Conservation (phyloP, 2,888 invertebrate genomes). For the Idaea biselata region DNA sequence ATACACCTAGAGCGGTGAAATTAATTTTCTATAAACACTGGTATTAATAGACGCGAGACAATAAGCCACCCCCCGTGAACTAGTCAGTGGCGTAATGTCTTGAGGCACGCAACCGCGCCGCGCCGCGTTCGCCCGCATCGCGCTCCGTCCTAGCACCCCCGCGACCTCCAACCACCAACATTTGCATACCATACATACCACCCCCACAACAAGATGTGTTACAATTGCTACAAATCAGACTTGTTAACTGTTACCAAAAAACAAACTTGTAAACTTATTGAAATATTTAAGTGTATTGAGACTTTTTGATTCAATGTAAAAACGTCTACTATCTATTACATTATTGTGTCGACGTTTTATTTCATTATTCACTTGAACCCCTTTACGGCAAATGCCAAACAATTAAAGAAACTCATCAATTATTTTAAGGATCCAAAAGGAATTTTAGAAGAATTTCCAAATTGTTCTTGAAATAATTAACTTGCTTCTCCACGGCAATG, state of each 20-base stretch:
- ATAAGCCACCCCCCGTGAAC: constrained; percentile 69
- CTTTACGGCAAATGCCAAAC: constrained; percentile 10
- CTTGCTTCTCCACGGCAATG: constrained; percentile 57
- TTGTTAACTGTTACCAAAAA: constrained; percentile 14
- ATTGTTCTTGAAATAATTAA: constrained; percentile 63
- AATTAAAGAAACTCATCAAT: constrained; percentile 49
- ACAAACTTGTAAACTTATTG: constrained; percentile 8
- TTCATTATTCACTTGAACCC: background rate
- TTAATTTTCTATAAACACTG: constrained; percentile 69
- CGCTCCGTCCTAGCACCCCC: constrained; percentile 48
- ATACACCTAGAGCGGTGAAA: constrained; percentile 48
- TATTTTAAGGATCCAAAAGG: constrained; percentile 55
- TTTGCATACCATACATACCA: constrained; percentile 50
- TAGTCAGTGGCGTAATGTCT: constrained; percentile 66
- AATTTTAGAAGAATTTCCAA: constrained; percentile 54
- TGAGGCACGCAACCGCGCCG: constrained; percentile 60
- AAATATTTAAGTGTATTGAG: background rate
- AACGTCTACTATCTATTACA: constrained; percentile 10
- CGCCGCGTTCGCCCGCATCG: constrained; percentile 39
- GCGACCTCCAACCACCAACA: constrained; percentile 53
- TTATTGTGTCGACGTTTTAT: background rate
- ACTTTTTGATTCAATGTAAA: background rate
- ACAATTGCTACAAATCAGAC: constrained; percentile 29
- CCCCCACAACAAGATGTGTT: constrained; percentile 45
- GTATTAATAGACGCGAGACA: constrained; percentile 76